A percentile compares a stretch with the other conserved stretches of the same genome.
Conservation (phyloP, 2,797 vertebrate species). For the Onychomys leucogaster region DNA sequence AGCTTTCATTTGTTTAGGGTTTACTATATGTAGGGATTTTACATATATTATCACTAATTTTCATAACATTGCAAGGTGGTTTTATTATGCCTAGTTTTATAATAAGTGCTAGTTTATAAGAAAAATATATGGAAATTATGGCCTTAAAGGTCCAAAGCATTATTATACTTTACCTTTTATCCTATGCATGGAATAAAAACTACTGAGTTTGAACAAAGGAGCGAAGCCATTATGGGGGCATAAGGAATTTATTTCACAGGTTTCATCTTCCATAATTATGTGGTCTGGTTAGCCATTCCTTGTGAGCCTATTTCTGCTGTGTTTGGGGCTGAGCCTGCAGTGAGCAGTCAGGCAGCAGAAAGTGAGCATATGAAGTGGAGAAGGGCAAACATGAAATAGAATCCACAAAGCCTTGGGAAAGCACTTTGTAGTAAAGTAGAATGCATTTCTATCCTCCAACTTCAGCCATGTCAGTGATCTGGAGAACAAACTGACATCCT, state of each 20-base stretch:
- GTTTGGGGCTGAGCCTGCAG: background rate
- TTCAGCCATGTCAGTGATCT: background rate
- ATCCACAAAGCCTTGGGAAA: background rate
- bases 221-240: background rate
- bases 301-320: background rate
- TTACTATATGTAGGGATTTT: background rate
- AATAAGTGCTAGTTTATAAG: background rate
- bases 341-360: background rate
- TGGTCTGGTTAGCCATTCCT: background rate
- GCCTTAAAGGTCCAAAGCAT: background rate
- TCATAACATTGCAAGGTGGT: conserved; percentile 16
- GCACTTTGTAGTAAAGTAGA: background rate
- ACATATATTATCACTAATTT: conserved; percentile 45
- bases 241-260: background rate
- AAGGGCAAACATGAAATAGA: background rate
- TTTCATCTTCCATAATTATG: background rate
- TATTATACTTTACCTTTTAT: background rate
- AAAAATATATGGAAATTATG: background rate
- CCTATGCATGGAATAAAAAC: background rate
- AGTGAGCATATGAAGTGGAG: background rate
- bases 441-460: background rate
- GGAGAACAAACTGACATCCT: background rate
- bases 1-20: conserved; percentile 29
- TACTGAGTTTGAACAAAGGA: conserved; percentile 29
- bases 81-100: conserved; percentile 35